phyloP scores from a whole-genome alignment of 2,797 vertebrate species.

The Percopsis omiscomaycus region DNA sequence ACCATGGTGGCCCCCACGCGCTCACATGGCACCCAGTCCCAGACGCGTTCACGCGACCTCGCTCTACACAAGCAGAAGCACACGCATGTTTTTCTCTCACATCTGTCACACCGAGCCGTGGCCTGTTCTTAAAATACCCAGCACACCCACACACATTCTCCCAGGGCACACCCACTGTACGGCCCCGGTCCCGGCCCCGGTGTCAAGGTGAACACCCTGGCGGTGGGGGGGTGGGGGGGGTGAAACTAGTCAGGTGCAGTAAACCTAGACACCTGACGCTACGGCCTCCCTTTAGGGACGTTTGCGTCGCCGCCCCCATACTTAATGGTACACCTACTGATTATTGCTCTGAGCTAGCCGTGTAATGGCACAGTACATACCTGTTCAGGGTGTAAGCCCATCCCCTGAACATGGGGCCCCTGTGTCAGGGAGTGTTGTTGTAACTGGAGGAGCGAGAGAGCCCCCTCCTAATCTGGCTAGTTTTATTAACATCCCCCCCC shows the following conservation, averaged over 20 bases:
- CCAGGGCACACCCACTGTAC: constrained; percentile 67
- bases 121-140: constrained; percentile 66
- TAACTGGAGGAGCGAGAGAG: constrained; percentile 26
- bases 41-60: constrained; percentile 60
- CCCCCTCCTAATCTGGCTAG: constrained; percentile 33
- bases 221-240: constrained; percentile 2
- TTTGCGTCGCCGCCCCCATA: constrained; percentile 52
- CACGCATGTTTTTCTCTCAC: constrained; percentile 34
- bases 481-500: constrained; percentile 7
- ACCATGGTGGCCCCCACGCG: constrained; percentile 19
- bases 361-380: constrained; percentile 75
- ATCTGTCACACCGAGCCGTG: constrained; percentile 50
- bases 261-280: constrained; percentile 63
- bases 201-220: constrained; percentile 12
- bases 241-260: constrained; percentile 54
- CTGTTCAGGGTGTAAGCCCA: constrained; percentile 74
- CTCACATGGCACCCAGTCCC: constrained; percentile 27
- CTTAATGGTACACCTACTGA: constrained; percentile 69
- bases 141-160: constrained; percentile 75
- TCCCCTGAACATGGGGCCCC: constrained; percentile 52
- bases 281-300: constrained; percentile 56
- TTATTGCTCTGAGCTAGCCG: constrained; percentile 65
- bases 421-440: constrained; percentile 27
- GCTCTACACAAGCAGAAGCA: constrained; percentile 52
- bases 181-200: constrained; percentile 22